These are phyloP conservation scores for Spheniscus mendiculus DNA, from an alignment of 2,113 vertebrate genomes.

Conservation along the genomic window DNA sequence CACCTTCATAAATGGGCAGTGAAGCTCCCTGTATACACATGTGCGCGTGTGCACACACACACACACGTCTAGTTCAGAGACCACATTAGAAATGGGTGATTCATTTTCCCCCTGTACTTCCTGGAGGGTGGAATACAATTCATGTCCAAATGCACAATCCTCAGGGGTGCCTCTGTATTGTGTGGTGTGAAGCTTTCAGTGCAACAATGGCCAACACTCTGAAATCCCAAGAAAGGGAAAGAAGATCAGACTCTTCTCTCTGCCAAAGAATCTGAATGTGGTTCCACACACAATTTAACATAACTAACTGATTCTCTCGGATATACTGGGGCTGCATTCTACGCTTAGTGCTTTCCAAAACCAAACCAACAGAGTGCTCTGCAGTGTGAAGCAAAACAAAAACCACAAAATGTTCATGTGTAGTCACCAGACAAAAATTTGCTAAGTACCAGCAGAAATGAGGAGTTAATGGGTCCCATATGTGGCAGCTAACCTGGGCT, in stretches of 20 bases:
- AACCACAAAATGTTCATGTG: conserved; percentile 49
- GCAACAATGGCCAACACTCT: neutral
- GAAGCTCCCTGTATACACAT: neutral
- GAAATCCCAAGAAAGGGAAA: neutral
- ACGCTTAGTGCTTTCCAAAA: conserved; percentile 65
- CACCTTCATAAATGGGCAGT: neutral
- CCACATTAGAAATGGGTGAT: neutral
- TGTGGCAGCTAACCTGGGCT: conserved; percentile 66
- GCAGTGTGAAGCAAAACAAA: conserved; percentile 68
- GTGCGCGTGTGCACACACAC: neutral
- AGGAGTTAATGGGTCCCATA: conserved; percentile 74
- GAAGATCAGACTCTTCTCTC: neutral
- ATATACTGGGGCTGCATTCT: neutral
- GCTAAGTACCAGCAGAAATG: conserved; percentile 75
- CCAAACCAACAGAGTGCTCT: conserved; percentile 47
- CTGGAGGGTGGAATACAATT: neutral
- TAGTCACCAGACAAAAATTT: conserved; percentile 79
- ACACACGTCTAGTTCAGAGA: neutral
- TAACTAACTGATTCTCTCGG: neutral
- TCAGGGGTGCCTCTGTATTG: neutral
- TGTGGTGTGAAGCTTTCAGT: neutral
- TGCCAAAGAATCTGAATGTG: neutral
- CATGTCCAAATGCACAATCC: neutral
- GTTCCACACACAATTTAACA: conserved; percentile 10
- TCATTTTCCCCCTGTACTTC: neutral